Percentiles rank a stretch among this genome's conserved stretches.
Conservation (phyloP, 2,888 invertebrate genomes). For the Craniophora ligustri region DNA sequence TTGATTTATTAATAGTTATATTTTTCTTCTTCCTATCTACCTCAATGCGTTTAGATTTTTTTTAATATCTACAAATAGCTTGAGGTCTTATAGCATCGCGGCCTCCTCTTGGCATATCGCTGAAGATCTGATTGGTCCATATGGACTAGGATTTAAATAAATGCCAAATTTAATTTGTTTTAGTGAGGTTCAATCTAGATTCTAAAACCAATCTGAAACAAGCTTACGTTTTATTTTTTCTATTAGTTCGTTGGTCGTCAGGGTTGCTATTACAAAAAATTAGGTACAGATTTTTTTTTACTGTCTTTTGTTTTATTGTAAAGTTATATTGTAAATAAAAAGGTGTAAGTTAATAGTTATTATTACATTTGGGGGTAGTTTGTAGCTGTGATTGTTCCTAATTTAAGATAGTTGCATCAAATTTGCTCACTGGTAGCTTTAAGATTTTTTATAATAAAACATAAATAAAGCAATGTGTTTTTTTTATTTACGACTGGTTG, state of each 20-base stretch:
- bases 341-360: slow-evolving; percentile 30
- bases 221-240: too few relatives aligned
- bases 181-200: too few relatives aligned
- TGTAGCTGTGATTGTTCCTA: slow-evolving; percentile 78
- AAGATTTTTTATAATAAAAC: slow-evolving; percentile 55
- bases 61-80: too few relatives aligned
- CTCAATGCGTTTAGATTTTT: slow-evolving; percentile 18
- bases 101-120: too few relatives aligned
- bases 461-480: not conserved
- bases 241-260: too few relatives aligned
- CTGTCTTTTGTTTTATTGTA: slow-evolving; percentile 1
- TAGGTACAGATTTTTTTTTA: not conserved
- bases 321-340: slow-evolving; percentile 7
- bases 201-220: too few relatives aligned
- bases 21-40: slow-evolving; percentile 25
- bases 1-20: slow-evolving; percentile 4
- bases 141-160: too few relatives aligned
- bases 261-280: too few relatives aligned
- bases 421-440: slow-evolving; percentile 74
- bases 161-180: too few relatives aligned
- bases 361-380: slow-evolving; percentile 58
- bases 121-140: too few relatives aligned
- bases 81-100: too few relatives aligned
- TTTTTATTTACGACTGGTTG: slow-evolving; percentile 33
- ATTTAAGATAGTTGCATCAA: slow-evolving; percentile 61